A percentile compares a stretch with the other conserved stretches of the same genome.
Conservation (phyloP, 1,140 invertebrate genomes). For the Pseudoatta argentina region DNA sequence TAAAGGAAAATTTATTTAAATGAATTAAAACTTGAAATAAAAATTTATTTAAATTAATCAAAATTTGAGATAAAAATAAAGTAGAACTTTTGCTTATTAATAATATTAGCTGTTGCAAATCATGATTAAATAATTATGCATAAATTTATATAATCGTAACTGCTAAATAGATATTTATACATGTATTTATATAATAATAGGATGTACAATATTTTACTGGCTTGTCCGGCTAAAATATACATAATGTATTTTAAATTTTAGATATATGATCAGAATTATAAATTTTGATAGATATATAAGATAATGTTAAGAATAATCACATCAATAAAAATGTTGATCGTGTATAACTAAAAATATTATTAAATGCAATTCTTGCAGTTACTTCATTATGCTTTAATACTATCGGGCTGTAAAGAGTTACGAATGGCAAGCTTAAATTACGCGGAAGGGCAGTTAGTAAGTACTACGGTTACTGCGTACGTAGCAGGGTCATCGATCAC, state of each 20-base stretch:
- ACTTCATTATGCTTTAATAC: conserved; percentile 46
- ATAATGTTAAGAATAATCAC: background rate
- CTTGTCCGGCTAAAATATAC: background rate
- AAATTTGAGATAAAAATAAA: too few species aligned
- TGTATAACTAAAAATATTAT: conserved; percentile 12
- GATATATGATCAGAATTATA: background rate
- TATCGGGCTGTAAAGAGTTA: conserved; percentile 44
- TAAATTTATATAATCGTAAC: background rate
- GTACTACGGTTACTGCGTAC: conserved; percentile 61
- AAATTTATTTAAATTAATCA: background rate
- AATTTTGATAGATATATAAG: background rate
- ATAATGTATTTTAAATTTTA: background rate
- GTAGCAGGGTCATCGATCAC: conserved; percentile 70
- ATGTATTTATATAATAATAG: conserved; percentile 6
- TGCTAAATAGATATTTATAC: background rate
- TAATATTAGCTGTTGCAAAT: background rate
- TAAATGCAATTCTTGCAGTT: conserved; percentile 9
- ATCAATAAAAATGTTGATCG: background rate
- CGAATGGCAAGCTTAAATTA: conserved; percentile 72
- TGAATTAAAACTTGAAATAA: background rate
- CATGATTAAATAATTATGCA: background rate
- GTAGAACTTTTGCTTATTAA: background rate
- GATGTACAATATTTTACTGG: background rate
- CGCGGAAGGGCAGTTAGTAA: conserved; percentile 67
- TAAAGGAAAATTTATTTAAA: background rate